A percentile compares a stretch with the other conserved stretches of the same genome.
Evolutionary conservation across 2,888 invertebrate species (phyloP).

Genomic region (Meiosimyza decipiens): DNA sequence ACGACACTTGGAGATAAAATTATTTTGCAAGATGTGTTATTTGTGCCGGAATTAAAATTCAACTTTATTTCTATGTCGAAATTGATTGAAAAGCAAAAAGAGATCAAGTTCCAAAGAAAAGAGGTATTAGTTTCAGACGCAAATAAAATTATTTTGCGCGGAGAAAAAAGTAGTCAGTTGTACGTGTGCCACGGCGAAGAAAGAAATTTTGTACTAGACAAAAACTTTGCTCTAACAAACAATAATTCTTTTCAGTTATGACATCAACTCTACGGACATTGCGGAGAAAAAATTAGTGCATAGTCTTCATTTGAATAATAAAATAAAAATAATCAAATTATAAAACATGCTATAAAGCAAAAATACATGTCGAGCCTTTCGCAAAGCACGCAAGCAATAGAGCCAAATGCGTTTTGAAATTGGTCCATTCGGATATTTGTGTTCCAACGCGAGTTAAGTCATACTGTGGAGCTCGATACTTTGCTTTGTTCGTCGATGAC

Average conservation of each 20-base stretch:
- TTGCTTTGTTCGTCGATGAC: slow-evolving; percentile 45
- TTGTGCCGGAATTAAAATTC: slow-evolving; percentile 31
- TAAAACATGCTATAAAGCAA: slow-evolving; percentile 15
- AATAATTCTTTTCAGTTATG: slow-evolving; percentile 10
- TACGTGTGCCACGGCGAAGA: not conserved
- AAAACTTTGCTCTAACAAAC: not conserved
- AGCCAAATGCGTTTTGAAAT: slow-evolving; percentile 20
- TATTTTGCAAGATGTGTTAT: slow-evolving; percentile 29
- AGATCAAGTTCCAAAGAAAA: not conserved
- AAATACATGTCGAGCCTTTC: not conserved
- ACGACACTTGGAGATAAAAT: slow-evolving; percentile 6
- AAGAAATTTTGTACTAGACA: slow-evolving; percentile 3
- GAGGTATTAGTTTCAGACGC: no score
- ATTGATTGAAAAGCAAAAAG: slow-evolving; percentile 14
- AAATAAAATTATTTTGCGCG: not conserved
- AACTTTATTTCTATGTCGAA: slow-evolving; percentile 37
- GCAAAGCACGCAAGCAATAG: not conserved
- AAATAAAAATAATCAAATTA: not conserved
- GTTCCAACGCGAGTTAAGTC: slow-evolving; percentile 34
- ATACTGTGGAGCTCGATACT: slow-evolving; percentile 36
- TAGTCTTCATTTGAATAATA: not conserved
- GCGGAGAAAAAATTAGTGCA: slow-evolving; percentile 14
- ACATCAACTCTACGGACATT: slow-evolving; percentile 34
- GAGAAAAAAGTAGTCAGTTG: slow-evolving; percentile 4
- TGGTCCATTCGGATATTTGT: slow-evolving; percentile 38